A percentile compares a stretch with the other conserved stretches of the same genome.
phyloP scores from a whole-genome alignment of 1,140 invertebrate species.

The Rhopalosiphum maidis region DNA sequence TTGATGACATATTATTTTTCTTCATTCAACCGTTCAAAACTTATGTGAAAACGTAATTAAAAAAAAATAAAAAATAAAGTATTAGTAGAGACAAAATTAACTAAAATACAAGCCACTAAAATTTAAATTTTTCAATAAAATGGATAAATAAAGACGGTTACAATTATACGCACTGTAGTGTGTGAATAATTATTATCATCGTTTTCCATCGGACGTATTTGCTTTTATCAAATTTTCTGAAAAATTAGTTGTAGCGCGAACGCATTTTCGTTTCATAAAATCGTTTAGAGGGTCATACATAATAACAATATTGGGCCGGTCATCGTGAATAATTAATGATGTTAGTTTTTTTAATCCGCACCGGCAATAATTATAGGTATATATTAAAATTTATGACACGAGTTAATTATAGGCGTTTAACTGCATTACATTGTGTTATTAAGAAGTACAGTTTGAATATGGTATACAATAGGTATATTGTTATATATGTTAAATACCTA shows the following conservation, averaged over 20 bases:
- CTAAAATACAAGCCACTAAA: too few species aligned
- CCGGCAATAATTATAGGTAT: background rate
- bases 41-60: too few species aligned
- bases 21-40: background rate
- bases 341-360: background rate
- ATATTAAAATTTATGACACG: background rate
- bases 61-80: too few species aligned
- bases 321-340: background rate
- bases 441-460: background rate
- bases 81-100: too few species aligned
- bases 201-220: background rate
- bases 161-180: background rate
- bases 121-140: too few species aligned
- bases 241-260: background rate
- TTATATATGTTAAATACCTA: background rate
- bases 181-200: background rate
- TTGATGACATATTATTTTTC: background rate
- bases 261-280: background rate
- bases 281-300: background rate
- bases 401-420: background rate
- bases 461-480: background rate
- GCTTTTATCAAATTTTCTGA: background rate
- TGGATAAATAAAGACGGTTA: too few species aligned
- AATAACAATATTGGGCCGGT: background rate
- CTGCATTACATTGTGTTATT: background rate